Evolutionary conservation across 2,113 vertebrate genomes (phyloP).

Genomic region (Oriolus oriolus): DNA sequence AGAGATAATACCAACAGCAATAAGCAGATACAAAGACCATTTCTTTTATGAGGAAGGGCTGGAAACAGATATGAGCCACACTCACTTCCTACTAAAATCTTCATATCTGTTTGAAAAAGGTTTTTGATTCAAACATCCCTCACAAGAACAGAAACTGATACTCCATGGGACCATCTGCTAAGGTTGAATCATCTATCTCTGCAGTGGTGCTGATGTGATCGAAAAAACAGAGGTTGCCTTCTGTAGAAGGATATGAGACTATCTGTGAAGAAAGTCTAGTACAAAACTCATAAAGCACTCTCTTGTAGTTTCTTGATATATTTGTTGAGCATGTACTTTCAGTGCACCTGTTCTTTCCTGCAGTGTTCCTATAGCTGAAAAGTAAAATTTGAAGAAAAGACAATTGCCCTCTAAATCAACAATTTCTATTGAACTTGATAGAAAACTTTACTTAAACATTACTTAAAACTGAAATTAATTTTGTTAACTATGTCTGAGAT

Average conservation of each 20-base stretch:
- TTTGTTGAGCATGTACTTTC: neutral
- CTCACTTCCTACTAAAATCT: neutral
- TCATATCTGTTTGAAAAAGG: neutral
- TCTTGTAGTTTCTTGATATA: neutral
- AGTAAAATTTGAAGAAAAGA: neutral
- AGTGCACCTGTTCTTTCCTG: neutral
- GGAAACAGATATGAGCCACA: neutral
- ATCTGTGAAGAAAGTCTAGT: neutral
- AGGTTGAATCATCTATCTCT: neutral
- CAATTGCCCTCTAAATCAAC: neutral
- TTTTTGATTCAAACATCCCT: neutral
- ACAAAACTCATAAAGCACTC: neutral
- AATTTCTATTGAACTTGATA: neutral
- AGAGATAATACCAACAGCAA: neutral
- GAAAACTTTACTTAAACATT: neutral
- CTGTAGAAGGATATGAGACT: neutral
- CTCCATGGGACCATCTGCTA: neutral
- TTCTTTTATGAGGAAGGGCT: neutral
- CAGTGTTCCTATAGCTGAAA: neutral
- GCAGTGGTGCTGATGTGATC: neutral
- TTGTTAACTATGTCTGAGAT: neutral
- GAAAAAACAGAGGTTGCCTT: neutral
- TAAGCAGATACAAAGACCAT: neutral
- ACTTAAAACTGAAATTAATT: neutral
- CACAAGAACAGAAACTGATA: neutral